phyloP scores from a whole-genome alignment of 1,140 invertebrate genomes.

The Drosophila ironensis region DNA sequence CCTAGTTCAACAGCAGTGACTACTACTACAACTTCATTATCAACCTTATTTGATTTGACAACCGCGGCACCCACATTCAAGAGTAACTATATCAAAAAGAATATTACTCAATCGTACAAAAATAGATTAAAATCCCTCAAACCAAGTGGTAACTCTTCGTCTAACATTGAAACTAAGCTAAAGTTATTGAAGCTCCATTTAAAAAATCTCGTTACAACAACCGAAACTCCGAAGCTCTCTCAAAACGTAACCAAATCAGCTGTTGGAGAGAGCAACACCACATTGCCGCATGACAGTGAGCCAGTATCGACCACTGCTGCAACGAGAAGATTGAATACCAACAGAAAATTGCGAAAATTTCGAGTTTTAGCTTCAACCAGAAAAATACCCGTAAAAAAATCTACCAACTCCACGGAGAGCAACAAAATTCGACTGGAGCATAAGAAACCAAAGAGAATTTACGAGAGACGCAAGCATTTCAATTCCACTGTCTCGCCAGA shows the following conservation, averaged over 20 bases:
- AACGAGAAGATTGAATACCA: not conserved
- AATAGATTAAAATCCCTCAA: constrained; percentile 17
- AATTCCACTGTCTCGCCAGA: constrained; percentile 10
- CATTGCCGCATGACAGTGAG: not conserved
- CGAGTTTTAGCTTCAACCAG: constrained; percentile 31
- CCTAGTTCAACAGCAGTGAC: constrained; percentile 13
- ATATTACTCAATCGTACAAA: constrained; percentile 9
- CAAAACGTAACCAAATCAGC: constrained; percentile 8
- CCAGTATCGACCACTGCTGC: not conserved
- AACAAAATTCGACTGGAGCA: constrained; percentile 3
- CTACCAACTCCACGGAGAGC: constrained; percentile 9
- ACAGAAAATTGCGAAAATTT: constrained; percentile 25
- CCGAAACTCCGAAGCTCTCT: constrained; percentile 13
- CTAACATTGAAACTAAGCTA: constrained; percentile 23
- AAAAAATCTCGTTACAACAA: constrained; percentile 30
- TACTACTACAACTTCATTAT: not conserved
- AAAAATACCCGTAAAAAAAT: constrained; percentile 10
- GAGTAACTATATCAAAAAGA: not conserved
- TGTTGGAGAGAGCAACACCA: constrained; percentile 2
- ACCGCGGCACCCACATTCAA: constrained; percentile 1
- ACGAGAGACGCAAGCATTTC: constrained; percentile 16
- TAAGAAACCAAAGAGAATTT: constrained; percentile 36
- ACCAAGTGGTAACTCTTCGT: constrained; percentile 7
- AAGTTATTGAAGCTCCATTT: constrained; percentile 29
- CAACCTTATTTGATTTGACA: constrained; percentile 18